These are phyloP conservation scores for Lasioglossum figueresi DNA, from an alignment of 2,888 invertebrate genomes.

Conservation along the genomic window DNA sequence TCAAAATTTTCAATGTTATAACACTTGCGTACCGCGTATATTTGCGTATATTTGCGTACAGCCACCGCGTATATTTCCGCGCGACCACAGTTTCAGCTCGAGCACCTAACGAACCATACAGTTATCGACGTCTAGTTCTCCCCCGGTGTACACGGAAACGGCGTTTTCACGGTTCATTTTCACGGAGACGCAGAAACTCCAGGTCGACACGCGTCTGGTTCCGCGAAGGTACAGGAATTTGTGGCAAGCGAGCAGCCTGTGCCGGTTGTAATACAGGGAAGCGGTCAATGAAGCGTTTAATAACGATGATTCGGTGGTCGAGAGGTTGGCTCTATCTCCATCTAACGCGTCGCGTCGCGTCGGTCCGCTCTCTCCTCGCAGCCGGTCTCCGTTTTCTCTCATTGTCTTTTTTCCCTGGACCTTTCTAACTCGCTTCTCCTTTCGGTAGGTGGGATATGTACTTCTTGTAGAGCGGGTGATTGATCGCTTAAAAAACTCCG, in stretches of 20 bases:
- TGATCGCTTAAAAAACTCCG: constrained; percentile 80
- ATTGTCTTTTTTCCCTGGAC: constrained; percentile 35
- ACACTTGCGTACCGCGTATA: too few relatives aligned
- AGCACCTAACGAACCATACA: neutral
- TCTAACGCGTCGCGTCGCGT: constrained; percentile 5
- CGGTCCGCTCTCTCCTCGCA: neutral
- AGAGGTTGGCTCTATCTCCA: constrained; percentile 43
- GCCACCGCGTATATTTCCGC: neutral
- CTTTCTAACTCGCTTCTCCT: constrained; percentile 62
- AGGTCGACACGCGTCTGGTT: constrained; percentile 24
- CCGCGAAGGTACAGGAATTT: constrained; percentile 53
- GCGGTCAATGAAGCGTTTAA: constrained; percentile 70
- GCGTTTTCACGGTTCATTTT: constrained; percentile 22
- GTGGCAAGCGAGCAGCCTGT: constrained; percentile 2
- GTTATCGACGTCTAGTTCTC: neutral
- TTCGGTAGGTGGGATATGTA: constrained; percentile 76
- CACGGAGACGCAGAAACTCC: neutral
- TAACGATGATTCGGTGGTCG: constrained; percentile 69
- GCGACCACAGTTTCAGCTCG: neutral
- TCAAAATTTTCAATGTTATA: too few relatives aligned
- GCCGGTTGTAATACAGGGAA: constrained; percentile 55
- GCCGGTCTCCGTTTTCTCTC: constrained; percentile 45
- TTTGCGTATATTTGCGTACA: too few relatives aligned
- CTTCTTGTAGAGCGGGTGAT: constrained; percentile 80
- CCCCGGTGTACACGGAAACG: neutral